phyloP scores from a whole-genome alignment of 2,888 invertebrate genomes.

The Drosophila anomelani region DNA sequence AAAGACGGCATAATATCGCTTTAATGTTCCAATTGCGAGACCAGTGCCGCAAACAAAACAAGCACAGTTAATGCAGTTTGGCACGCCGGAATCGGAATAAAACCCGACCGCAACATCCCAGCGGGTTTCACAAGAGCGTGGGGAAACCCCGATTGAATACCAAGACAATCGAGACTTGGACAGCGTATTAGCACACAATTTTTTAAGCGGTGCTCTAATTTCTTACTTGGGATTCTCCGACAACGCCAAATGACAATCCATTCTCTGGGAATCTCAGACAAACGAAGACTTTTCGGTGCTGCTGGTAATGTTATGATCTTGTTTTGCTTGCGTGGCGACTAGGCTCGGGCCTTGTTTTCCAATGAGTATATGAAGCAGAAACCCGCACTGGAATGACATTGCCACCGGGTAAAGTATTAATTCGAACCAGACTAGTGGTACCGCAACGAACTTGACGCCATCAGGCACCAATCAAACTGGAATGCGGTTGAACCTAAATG shows the following conservation, averaged over 20 bases:
- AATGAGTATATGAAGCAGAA: background rate
- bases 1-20: conserved; percentile 51
- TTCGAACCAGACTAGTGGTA: conserved; percentile 61
- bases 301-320: conserved; percentile 3
- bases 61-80: conserved; percentile 22
- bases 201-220: conserved; percentile 42
- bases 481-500: conserved; percentile 67
- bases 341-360: conserved; percentile 1
- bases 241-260: conserved; percentile 49
- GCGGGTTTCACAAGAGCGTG: conserved; percentile 60
- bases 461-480: conserved; percentile 68
- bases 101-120: conserved; percentile 43
- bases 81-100: conserved; percentile 13
- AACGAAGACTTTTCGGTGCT: background rate
- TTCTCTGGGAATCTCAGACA: conserved; percentile 3
- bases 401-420: conserved; percentile 52
- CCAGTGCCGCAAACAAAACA: conserved; percentile 58
- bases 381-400: conserved; percentile 53
- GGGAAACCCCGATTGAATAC: conserved; percentile 17
- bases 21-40: conserved; percentile 66
- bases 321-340: conserved; percentile 6
- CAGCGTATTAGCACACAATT: conserved; percentile 75
- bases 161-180: conserved; percentile 38
- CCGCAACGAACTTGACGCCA: conserved; percentile 69
- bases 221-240: conserved; percentile 22